These are phyloP conservation scores for Hoplostethus atlanticus DNA, from an alignment of 2,797 vertebrate genomes.

Conservation along the genomic window DNA sequence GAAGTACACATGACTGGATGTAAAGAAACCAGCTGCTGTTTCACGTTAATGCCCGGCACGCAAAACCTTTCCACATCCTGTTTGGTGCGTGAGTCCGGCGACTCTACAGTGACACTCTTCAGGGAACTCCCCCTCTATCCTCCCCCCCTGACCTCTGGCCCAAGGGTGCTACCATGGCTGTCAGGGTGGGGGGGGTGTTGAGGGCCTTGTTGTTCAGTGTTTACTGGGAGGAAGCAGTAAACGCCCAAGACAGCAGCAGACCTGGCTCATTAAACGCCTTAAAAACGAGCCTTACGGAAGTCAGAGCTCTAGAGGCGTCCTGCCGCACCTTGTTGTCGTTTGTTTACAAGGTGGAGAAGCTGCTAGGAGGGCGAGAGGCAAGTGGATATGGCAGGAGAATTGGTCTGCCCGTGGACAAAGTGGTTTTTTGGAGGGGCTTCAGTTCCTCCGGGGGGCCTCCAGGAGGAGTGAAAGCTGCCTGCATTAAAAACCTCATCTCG, in stretches of 20 bases:
- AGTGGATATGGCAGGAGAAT: conserved; percentile 13
- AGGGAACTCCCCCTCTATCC: not conserved
- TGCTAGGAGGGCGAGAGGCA: conserved; percentile 10
- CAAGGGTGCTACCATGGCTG: not conserved
- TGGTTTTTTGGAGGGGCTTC: not conserved
- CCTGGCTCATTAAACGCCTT: conserved; percentile 43
- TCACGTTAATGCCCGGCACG: no score
- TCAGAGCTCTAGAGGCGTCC: conserved; percentile 25
- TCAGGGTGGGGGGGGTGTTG: no score
- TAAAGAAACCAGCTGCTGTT: no score
- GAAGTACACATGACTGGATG: no score
- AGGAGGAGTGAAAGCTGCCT: conserved; percentile 23
- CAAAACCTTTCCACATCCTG: not conserved
- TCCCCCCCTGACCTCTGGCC: conserved; percentile 7
- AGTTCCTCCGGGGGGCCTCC: conserved; percentile 7
- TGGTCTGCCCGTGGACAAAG: conserved; percentile 5
- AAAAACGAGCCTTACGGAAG: conserved; percentile 41
- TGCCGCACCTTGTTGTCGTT: conserved; percentile 13
- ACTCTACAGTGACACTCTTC: not conserved
- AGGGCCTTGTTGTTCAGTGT: conserved; percentile 22
- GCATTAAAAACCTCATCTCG: conserved; percentile 32
- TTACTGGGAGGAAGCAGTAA: conserved; percentile 55
- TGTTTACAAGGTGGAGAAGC: conserved; percentile 46
- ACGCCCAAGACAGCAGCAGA: conserved; percentile 29
- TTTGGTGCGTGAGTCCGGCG: not conserved